Evolutionary conservation across 2,888 invertebrate species (phyloP), one percentile per base, ranked within the genome.

Genomic region (Chorisops tibialis): DNA sequence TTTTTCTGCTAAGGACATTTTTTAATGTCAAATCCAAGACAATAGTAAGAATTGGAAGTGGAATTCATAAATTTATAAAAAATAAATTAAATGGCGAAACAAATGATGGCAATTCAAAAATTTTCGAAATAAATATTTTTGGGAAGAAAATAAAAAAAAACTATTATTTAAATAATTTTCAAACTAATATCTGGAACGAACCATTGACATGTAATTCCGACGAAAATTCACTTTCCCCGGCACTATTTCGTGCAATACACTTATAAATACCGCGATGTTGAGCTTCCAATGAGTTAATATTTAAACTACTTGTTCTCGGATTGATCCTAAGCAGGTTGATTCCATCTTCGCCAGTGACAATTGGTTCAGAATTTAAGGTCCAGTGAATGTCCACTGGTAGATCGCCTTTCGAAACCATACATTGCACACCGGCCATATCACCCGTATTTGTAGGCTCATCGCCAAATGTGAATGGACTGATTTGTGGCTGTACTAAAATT

Each of bases 361-460:
- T 87, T 67, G 86, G 85, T 70, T 69, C 68, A 6, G 69, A 68
- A 70, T 85, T 83, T 63, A 86, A 79, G 38, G 81, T 82, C 90
- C 89, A 90, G 56, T 81, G 81, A 67, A 91, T 85, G 62, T 84
- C 82, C 66, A 93, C 79, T 1, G 93, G 92, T 68, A 86, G 82
- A 76, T 93, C 92, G 49, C 92, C 90, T 72, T 88, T 88, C 66
- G 83, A 81, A 43, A 87, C 82, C 21, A 86, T 83, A 76, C 89
- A 89, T 66, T 81, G 82, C 39, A 87, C 80, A 35, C 86, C 82
- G 3, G 86, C 82, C 56, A 82, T 78, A 73, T 85, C 84, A 62
- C 84, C 85, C 67, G 82, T 81, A 72, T 85, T 82, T 63, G 83
- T 75, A 38, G 83, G 79, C 68, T 82, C 82, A 66, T 81, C 82